These are phyloP conservation scores for Saccopteryx leptura DNA, from an alignment of 2,113 vertebrate species.

Conservation along the genomic window DNA sequence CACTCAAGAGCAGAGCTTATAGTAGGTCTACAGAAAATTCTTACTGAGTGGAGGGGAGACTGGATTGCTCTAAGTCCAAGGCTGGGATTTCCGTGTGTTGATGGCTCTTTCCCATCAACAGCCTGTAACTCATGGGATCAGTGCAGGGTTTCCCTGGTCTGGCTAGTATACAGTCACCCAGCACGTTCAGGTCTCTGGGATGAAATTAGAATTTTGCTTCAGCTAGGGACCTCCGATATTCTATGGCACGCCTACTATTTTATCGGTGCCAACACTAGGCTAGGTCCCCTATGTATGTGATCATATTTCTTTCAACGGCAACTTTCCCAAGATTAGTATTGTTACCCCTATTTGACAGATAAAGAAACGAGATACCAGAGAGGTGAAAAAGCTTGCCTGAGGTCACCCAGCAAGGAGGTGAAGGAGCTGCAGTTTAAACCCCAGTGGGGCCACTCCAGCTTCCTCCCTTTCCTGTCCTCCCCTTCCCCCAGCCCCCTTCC, in stretches of 20 bases:
- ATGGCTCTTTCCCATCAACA: not conserved
- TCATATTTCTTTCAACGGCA: not conserved
- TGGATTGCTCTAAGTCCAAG: not conserved
- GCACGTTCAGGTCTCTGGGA: not conserved
- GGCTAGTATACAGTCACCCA: not conserved
- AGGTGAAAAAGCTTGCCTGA: not conserved
- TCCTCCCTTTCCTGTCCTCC: not conserved
- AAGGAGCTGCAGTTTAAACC: not conserved
- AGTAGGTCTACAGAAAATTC: not conserved
- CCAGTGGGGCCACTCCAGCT: too few relatives aligned
- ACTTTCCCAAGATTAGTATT: not conserved
- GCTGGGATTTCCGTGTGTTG: not conserved
- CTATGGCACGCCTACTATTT: too few relatives aligned
- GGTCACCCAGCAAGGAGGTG: not conserved
- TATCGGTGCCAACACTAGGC: not conserved
- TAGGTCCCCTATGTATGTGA: not conserved
- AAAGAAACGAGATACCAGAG: not conserved
- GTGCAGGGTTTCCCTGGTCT: not conserved
- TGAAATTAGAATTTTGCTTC: not conserved
- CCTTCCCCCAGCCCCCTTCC: fast-evolving
- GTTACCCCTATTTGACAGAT: not conserved
- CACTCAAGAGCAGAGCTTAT: fast-evolving
- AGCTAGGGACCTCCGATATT: not conserved
- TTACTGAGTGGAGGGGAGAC: not conserved
- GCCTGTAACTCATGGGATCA: not conserved